Conservation (phyloP, 2,113 vertebrate species). For the Callipepla squamata region DNA sequence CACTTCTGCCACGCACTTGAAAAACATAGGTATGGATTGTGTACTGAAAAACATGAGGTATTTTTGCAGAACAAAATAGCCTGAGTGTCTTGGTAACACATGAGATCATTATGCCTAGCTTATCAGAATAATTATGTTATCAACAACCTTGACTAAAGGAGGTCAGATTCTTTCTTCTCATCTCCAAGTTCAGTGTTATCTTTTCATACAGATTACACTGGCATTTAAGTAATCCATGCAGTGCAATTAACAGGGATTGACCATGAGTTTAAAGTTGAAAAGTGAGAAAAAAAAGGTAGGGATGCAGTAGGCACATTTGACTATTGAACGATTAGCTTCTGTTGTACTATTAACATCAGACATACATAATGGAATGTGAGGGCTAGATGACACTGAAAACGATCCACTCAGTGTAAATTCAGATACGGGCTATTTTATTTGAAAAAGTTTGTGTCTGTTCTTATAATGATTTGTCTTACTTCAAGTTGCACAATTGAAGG, state of each 20-base stretch:
- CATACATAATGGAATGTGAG: neutral
- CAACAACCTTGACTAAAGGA: conserved; percentile 71
- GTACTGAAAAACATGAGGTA: neutral
- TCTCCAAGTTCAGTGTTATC: conserved; percentile 70
- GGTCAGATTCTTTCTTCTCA: conserved; percentile 67
- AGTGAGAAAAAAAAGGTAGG: conserved; percentile 11
- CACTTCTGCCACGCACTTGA: neutral
- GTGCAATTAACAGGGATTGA: conserved; percentile 67
- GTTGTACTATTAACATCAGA: neutral
- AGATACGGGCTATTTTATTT: neutral
- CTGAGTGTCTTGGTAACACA: conserved; percentile 42
- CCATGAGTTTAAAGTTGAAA: conserved; percentile 48
- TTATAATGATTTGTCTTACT: neutral
- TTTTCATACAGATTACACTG: conserved; percentile 58
- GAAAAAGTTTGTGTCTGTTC: neutral
- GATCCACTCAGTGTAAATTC: neutral
- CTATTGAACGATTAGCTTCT: conserved; percentile 23
- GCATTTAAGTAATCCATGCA: conserved; percentile 67
- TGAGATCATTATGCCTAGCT: conserved; percentile 31
- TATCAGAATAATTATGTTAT: conserved; percentile 76
- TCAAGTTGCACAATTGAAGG: neutral
- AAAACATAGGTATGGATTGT: neutral
- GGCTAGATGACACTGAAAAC: neutral
- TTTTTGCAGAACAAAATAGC: conserved; percentile 28
- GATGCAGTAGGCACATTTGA: neutral